These are phyloP conservation scores for Amazona vittata DNA, from an alignment of 2,113 vertebrate species.

Conservation along the genomic window DNA sequence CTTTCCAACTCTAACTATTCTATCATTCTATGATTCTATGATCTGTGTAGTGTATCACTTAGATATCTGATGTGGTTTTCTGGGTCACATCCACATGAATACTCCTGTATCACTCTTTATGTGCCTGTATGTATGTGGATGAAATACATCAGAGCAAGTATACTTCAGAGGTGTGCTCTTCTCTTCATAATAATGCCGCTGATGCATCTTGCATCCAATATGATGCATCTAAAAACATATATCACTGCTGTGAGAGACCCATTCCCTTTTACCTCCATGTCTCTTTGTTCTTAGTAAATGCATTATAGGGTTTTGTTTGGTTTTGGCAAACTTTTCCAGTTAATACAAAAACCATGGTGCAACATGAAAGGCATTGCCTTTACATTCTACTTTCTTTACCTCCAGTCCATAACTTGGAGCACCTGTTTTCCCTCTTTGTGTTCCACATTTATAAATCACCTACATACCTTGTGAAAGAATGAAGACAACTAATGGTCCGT, in stretches of 20 bases:
- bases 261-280: background rate
- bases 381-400: background rate
- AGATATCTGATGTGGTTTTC: background rate
- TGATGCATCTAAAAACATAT: background rate
- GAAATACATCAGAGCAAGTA: background rate
- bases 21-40: no score
- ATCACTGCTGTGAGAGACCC: background rate
- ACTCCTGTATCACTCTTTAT: rapidly evolving
- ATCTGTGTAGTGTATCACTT: background rate
- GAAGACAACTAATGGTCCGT: slow-evolving; percentile 10
- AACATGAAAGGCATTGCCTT: background rate
- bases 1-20: no score
- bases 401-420: background rate
- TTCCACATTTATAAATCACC: slow-evolving; percentile 33
- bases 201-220: background rate
- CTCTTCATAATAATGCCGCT: background rate
- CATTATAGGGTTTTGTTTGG: background rate
- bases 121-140: rapidly evolving
- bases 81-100: background rate
- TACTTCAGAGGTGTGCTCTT: background rate
- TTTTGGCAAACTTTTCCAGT: background rate
- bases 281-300: background rate
- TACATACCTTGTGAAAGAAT: slow-evolving; percentile 41
- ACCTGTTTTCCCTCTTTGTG: background rate
- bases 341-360: background rate